Evolutionary conservation across 2,888 invertebrate genomes (phyloP).

Genomic region (Drosophila borealis): DNA sequence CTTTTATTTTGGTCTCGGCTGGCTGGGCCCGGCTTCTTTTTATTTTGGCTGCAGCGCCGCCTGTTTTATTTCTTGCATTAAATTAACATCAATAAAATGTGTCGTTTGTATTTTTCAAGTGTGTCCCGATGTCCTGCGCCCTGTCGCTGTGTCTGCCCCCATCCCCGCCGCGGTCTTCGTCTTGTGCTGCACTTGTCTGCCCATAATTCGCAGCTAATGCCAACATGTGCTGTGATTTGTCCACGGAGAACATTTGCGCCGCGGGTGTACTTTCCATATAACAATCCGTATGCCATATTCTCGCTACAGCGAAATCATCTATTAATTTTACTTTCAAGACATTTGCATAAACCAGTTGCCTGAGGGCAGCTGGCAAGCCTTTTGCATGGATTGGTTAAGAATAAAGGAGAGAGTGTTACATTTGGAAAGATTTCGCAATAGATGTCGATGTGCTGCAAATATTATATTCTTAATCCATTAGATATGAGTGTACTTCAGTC

Average conservation of each 20-base stretch:
- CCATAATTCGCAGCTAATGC: constrained; percentile 72
- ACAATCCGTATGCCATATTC: not conserved
- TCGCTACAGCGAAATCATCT: constrained; percentile 8
- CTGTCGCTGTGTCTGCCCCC: constrained; percentile 23
- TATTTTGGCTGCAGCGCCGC: constrained; percentile 72
- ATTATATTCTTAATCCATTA: too few species aligned
- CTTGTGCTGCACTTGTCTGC: constrained; percentile 57
- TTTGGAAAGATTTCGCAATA: too few species aligned
- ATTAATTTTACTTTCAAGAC: constrained; percentile 35
- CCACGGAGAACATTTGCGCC: constrained; percentile 27
- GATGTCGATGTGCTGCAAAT: too few species aligned
- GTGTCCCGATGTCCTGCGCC: constrained; percentile 32
- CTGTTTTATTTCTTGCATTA: constrained; percentile 77
- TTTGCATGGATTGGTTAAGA: constrained; percentile 1
- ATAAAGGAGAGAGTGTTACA: too few species aligned
- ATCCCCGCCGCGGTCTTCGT: not conserved
- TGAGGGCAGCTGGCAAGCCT: too few species aligned
- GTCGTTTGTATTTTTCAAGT: constrained; percentile 51
- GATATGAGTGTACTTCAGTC: too few species aligned
- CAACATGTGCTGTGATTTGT: constrained; percentile 77
- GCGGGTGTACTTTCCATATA: constrained; percentile 21
- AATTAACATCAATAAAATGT: constrained; percentile 83
- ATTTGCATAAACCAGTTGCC: constrained; percentile 15
- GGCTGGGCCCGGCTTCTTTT: constrained; percentile 27
- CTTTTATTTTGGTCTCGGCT: constrained; percentile 71